Base-by-base conservation (phyloP, 2,888 invertebrate species). In the Carcina quercana region DNA sequence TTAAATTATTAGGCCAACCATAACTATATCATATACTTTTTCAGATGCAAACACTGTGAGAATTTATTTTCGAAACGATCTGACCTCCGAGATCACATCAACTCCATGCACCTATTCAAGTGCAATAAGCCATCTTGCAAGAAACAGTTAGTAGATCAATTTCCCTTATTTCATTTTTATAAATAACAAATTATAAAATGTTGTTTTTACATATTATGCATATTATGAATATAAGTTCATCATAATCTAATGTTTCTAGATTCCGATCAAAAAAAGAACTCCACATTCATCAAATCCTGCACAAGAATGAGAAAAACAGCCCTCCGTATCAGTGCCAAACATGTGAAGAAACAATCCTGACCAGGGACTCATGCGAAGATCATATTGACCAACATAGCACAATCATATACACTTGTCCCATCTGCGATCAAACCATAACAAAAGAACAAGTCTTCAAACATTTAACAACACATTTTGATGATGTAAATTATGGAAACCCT, bases 311-410 rank as follows among this genome's bases (percentile, higher is more conserved):
- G 7, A 52, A 51, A 4, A 57, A 59, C 11, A 53, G 56, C 12
- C 71, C 73, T 1, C 76, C 79, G 0, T 76, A 69, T 35, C 45
- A 59, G 19, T 83, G 82, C 45, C 55, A 57, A 21, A 52, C 50
- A 2, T 82, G 82, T 37, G 46, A 59, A 8, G 42, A 56, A 8
- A 39, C 50, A 3, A 63, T 83, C 10, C 50, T 58, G 15, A 61
- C 56, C 6, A 42, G 64, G 0, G 71, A 69, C 10, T 50, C 53
- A 29, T 80, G 78, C 32, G 71, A 76, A 38, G 37, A 50, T 14
- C 82, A 83, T 32, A 59, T 79, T 0, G 71, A 79, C 12, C 43
- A 66, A 17, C 80, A 79, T 45, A 61, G 65, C 33, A 45, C 53
- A 8, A 52, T 62, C 20, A 44, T 54, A 4, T 79, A 76, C 51